Conservation (phyloP, 2,888 invertebrate species). For the Lomographa bimaculata region DNA sequence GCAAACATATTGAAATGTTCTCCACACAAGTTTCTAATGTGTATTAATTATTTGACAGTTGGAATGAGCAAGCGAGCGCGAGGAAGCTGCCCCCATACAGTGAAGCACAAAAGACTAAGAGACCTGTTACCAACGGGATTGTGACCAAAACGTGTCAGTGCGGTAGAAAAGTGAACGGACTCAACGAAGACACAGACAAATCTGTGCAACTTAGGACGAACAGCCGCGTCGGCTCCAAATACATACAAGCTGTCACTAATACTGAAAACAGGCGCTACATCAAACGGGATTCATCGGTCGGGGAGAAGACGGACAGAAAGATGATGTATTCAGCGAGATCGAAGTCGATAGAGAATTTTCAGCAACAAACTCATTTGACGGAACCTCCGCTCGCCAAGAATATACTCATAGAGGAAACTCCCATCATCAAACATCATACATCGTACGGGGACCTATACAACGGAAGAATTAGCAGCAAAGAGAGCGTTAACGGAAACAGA, state of each 20-base stretch:
- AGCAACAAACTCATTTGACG: conserved; percentile 53
- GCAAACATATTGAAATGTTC: too few relatives aligned
- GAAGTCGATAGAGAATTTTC: conserved; percentile 79
- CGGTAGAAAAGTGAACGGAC: conserved; percentile 70
- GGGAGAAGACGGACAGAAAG: conserved; percentile 62
- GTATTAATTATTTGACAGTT: conserved; percentile 58
- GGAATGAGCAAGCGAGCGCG: conserved; percentile 81
- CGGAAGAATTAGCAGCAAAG: conserved; percentile 70
- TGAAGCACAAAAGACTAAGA: conserved; percentile 82
- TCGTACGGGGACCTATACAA: conserved; percentile 76
- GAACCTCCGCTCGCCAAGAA: conserved; percentile 55
- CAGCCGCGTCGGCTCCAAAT: conserved; percentile 76
- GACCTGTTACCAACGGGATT: conserved; percentile 70
- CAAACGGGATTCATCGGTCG: conserved; percentile 69
- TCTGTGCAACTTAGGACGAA: conserved; percentile 65
- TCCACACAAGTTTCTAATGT: too few relatives aligned
- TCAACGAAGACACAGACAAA: conserved; percentile 52
- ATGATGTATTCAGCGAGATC: conserved; percentile 65
- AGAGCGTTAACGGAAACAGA: conserved; percentile 69
- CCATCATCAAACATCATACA: conserved; percentile 66
- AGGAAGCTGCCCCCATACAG: conserved; percentile 79
- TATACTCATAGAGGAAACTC: conserved; percentile 62
- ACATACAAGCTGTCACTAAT: conserved; percentile 73
- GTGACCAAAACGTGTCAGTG: conserved; percentile 71
- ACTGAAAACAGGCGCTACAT: conserved; percentile 60